These are phyloP conservation scores for Ridgeia piscesae DNA, from an alignment of 1,140 invertebrate species.

Conservation along the genomic window DNA sequence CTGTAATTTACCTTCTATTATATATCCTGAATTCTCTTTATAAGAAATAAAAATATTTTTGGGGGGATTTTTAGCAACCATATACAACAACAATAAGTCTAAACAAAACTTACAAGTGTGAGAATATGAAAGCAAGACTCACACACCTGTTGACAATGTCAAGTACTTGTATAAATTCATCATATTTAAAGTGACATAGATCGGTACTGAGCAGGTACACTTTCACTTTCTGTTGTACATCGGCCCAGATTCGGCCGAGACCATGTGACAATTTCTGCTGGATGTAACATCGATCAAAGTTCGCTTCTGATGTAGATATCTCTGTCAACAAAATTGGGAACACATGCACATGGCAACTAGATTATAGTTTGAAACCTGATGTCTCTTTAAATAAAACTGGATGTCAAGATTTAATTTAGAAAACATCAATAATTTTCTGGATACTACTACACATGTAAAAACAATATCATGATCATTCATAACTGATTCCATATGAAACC, in stretches of 20 bases:
- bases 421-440: too few relatives aligned
- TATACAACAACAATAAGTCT: too few relatives aligned
- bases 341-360: neutral
- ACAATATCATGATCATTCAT: too few relatives aligned
- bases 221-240: constrained; percentile 88
- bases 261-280: constrained; percentile 87
- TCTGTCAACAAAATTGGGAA: neutral
- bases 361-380: neutral
- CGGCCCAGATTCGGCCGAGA: constrained; percentile 84
- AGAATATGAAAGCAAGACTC: constrained; percentile 8
- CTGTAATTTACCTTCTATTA: too few relatives aligned
- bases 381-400: too few relatives aligned
- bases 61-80: too few relatives aligned
- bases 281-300: constrained; percentile 75
- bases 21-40: too few relatives aligned
- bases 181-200: constrained; percentile 84
- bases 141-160: constrained; percentile 76
- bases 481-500: too few relatives aligned
- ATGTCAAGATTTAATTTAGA: too few relatives aligned
- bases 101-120: too few relatives aligned
- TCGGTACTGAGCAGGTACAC: constrained; percentile 73
- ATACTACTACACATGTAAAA: too few relatives aligned
- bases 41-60: too few relatives aligned
- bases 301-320: neutral
- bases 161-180: constrained; percentile 90